Evolutionary conservation across 2,888 invertebrate species (phyloP), one percentile per base, ranked within the genome.

Genomic region (Aspidapion aeneum): DNA sequence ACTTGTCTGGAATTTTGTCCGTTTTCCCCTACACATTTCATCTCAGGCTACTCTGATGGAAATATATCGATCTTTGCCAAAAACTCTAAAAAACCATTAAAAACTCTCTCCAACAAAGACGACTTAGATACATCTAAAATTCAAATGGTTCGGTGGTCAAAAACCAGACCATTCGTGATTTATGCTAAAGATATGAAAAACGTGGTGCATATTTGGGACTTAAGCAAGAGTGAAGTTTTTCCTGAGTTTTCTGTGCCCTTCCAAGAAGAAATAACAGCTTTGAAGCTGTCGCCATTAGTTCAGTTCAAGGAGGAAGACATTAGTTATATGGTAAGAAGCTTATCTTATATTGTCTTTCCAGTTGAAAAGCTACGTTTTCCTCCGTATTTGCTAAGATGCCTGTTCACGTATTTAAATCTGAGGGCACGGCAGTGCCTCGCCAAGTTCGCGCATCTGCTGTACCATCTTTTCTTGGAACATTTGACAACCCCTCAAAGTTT

Each of bases 161-260:
- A 75, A 58, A 80, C 81, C 16, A 82, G 80, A 71, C 83, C 85
- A 0, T 82, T 82, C 63, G 77, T 81, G 18, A 78, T 85, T 70
- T 85, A 82, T 68, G 77, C 80, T 17, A 76, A 83, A 65, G 84
- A 84, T 71, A 71, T 74, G 20, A 69, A 63, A 50, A 81, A 77
- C 69, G 81, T 79, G 48, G 77, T 85, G 54, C 80, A 84, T 63
- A 73, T 84, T 49, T 86, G 85, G 85, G 80, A 86, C 73, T 75
- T 86, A 65, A 78, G 77, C 60, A 77, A 76, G 56, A 84, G 82
- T 67, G 84, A 84, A 70, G 79, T 82, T 67, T 77, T 77, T 66
- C 85, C 85, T 0, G 73, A 78, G 21, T 75, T 79, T 70, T 80
- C 81, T 1, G 71, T 84, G 62, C 78, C 79, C 1, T 79, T 81